These are phyloP conservation scores for Prunella fulvescens DNA, from an alignment of 2,113 vertebrate genomes.

Conservation along the genomic window DNA sequence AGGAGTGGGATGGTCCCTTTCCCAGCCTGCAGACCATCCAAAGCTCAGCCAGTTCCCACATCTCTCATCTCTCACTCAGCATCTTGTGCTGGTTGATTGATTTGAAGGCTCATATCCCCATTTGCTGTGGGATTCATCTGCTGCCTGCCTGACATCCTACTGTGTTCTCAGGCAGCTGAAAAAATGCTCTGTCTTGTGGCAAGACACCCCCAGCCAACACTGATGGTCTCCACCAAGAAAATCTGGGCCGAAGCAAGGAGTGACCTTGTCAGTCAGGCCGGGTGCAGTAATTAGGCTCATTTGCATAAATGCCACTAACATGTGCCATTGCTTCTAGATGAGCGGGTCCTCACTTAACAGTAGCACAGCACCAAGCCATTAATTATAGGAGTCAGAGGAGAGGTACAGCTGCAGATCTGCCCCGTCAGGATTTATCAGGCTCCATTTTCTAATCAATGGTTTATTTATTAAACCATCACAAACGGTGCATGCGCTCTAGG, in stretches of 20 bases:
- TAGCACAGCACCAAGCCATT: not conserved
- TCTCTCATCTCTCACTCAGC: not conserved
- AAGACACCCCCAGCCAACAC: not conserved
- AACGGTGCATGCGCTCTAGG: not conserved
- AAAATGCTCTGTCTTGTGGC: not conserved
- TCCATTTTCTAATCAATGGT: conserved; percentile 69
- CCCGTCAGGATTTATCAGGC: conserved; percentile 63
- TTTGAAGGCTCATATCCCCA: not conserved
- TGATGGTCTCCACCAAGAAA: not conserved
- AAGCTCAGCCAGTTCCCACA: not conserved
- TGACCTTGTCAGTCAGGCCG: not conserved
- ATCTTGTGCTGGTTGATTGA: not conserved
- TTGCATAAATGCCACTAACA: not conserved
- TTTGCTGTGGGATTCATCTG: not conserved
- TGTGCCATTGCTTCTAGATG: not conserved
- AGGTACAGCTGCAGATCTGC: conserved; percentile 16
- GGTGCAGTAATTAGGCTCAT: not conserved
- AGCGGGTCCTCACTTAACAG: not conserved
- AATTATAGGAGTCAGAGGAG: conserved; percentile 19
- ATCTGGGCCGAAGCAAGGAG: not conserved
- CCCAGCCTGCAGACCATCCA: not conserved
- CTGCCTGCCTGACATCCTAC: accelerated
- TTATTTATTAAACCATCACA: conserved; percentile 60
- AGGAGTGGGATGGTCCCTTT: not conserved
- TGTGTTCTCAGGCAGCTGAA: not conserved